Evolutionary conservation across 2,888 invertebrate genomes (phyloP).

Genomic region (Phragmatobia fuliginosa): DNA sequence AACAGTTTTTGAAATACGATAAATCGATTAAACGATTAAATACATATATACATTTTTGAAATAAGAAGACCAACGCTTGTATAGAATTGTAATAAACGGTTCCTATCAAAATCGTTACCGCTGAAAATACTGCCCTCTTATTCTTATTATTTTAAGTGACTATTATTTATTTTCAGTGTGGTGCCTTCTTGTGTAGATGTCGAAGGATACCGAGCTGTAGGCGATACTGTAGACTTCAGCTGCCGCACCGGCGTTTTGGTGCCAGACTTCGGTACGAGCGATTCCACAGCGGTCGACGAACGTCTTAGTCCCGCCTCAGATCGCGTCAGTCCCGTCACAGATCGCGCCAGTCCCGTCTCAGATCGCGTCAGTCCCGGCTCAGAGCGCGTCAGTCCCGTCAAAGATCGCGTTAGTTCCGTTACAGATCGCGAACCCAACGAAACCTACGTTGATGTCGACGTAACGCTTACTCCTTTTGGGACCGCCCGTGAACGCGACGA

Average conservation of each 20-base stretch:
- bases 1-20: too few relatives aligned
- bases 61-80: too few relatives aligned
- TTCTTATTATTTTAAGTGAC: neutral
- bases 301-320: neutral
- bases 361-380: neutral
- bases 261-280: neutral
- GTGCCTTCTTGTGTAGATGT: neutral
- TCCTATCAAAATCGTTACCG: too few relatives aligned
- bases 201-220: neutral
- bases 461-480: constrained; percentile 4
- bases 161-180: neutral
- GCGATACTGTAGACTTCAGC: neutral
- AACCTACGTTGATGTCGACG: constrained; percentile 3
- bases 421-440: too few relatives aligned
- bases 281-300: neutral
- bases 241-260: neutral
- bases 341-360: too few relatives aligned
- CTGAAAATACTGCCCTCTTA: too few relatives aligned
- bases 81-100: too few relatives aligned
- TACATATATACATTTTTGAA: too few relatives aligned
- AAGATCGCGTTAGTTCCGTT: neutral
- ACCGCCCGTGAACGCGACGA: constrained; percentile 7
- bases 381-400: too few relatives aligned
- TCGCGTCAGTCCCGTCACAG: too few relatives aligned
- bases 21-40: too few relatives aligned